These are phyloP conservation scores for Lycia hirtaria DNA, from an alignment of 2,888 invertebrate genomes.

Conservation along the genomic window DNA sequence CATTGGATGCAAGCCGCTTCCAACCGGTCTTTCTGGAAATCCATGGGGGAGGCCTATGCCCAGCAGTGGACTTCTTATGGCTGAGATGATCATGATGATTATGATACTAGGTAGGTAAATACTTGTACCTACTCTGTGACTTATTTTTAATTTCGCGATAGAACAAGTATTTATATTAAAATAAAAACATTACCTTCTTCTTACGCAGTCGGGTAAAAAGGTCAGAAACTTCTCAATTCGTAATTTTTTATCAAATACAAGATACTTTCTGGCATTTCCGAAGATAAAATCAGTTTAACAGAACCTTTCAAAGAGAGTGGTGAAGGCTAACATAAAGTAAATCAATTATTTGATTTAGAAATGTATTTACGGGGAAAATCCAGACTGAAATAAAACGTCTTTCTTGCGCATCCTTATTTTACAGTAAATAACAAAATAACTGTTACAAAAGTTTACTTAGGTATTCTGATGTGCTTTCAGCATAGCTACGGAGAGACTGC, in stretches of 20 bases:
- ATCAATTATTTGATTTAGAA: slow-evolving; percentile 56
- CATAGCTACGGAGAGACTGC: not conserved
- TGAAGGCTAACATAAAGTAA: slow-evolving; percentile 58
- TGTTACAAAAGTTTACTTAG: not conserved
- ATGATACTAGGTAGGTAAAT: too few species aligned
- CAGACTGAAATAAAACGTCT: not conserved
- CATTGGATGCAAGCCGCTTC: too few species aligned
- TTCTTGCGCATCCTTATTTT: not conserved
- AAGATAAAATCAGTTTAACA: slow-evolving; percentile 63
- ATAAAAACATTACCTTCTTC: not conserved
- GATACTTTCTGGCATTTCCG: slow-evolving; percentile 48
- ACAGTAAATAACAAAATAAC: not conserved
- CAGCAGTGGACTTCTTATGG: too few species aligned
- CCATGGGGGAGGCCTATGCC: too few species aligned
- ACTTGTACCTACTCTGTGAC: too few species aligned
- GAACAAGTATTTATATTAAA: too few species aligned
- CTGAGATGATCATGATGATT: too few species aligned
- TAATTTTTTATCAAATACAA: slow-evolving; percentile 23
- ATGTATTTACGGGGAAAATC: slow-evolving; percentile 8
- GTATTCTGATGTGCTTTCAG: not conserved
- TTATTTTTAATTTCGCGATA: too few species aligned
- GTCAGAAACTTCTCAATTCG: too few species aligned
- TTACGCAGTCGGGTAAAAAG: slow-evolving; percentile 15
- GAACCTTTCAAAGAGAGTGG: slow-evolving; percentile 68
- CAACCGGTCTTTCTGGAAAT: too few species aligned